Base-by-base conservation (phyloP, 2,113 vertebrate species). In the Grantiella picta region DNA sequence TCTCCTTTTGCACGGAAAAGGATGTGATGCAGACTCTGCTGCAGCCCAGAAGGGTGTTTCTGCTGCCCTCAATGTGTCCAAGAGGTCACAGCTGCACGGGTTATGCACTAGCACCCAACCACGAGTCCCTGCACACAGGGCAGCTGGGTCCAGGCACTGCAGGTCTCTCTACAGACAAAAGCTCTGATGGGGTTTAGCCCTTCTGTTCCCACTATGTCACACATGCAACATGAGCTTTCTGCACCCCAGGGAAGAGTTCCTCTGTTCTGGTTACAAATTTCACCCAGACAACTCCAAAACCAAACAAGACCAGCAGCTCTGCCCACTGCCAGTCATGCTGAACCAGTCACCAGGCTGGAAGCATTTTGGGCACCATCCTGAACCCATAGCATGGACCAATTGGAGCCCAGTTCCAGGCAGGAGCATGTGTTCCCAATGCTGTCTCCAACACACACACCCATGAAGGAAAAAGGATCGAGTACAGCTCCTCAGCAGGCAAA, bases 281-380 rank as follows among this genome's bases (percentile, higher is more conserved):
- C 66, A 82, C 44, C 15, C 63, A 80, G 45, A 61, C 17, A 69
- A 47, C 40, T 42, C 35, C 53, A 60, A 85, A 82, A 71, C 7
- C 35, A 60, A 76, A 40, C n/a, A 47, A 56, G 25, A 85, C 20
- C 61, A 71, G 31, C 29, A 75, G 42, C 42, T 93, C 69, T 84
- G 60, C n/a, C 64, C 2, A 0, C n/a, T 89, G 50, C 49, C n/a
- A 82, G 76, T 45, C 7, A 3, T 19, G 38, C 29, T 0, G 0
- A 16, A 44, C 23, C 38, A 90, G 49, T 60, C 9, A 5, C 7
- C 2, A 6, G 36, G 23, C 31, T 73, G 64, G 72, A 50, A 73
- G 38, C 35, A 54, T 53, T 56, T 44, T 7, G 53, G 47, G 33
- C 29, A 19, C 0, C 15, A 61, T 31, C 7, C 44, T 75, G 73